Evolutionary conservation across 2,113 vertebrate species (phyloP), one percentile per base, ranked within the genome.

Genomic region (Oncorhynchus mykiss): DNA sequence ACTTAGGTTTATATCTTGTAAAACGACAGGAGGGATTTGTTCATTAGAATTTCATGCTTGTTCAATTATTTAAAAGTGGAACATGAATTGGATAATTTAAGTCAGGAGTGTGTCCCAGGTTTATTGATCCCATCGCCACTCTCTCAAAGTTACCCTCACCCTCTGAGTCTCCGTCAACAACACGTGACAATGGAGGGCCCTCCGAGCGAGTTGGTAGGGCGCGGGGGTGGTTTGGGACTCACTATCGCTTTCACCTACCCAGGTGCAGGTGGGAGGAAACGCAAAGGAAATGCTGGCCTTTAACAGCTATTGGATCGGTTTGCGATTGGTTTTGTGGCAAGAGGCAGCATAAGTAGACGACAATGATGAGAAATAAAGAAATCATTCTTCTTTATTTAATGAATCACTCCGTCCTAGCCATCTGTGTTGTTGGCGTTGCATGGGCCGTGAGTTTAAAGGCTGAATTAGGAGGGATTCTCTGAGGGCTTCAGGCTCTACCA

Each of bases 391-490:
- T 73, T 51, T 4, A 79, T 80, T 82, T 18, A 54, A 54, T 45
- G 39, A 45, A 45, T 3, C 39, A 45, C 39, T 45, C 39, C 39
- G 2, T 45, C 9, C 39, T 68, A 65, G 68, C 72, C 31, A 24
- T 39, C 74, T 78, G 85, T 85, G 84, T 62, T 70, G 68, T 79
- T 88, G 86, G 81, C 81, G 70, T 67, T 65, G 76, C 39, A 45
- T 11, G 39, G 39, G 39, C 62, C 8, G 2, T 49, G 64, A 76
- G 81, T 5, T 75, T 70, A 67, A 80, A 27, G 59, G 24, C 80
- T 85, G 79, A 86, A 85, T 78, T 72, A 73, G 74, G 78, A 77
- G 82, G 72, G 82, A 84, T 83, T 82, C 83, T 86, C 73, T 59
- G 79, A 83, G 82, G 70, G 76, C 82, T 86, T 75, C 78, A 84